These are phyloP conservation scores for Mimas tiliae DNA, from an alignment of 2,888 invertebrate species.

Conservation along the genomic window DNA sequence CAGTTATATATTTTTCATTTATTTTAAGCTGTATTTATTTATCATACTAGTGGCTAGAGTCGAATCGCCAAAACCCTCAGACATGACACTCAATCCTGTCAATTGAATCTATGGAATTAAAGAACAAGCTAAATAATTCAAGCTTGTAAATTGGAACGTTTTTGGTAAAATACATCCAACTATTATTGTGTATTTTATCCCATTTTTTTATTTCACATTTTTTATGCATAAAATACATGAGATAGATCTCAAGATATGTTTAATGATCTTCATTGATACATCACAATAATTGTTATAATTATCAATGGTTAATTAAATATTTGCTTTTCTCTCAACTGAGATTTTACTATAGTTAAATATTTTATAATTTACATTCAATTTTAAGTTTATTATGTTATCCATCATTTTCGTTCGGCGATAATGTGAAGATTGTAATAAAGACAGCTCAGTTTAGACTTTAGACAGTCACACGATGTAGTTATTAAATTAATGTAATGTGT, in stretches of 20 bases:
- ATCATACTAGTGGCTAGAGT: too few species aligned
- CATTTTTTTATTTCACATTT: background rate
- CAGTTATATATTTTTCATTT: too few species aligned
- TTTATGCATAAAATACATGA: background rate
- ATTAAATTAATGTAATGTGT: background rate
- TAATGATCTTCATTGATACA: background rate
- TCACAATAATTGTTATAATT: background rate
- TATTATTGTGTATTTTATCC: background rate
- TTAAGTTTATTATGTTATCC: slow-evolving; percentile 3
- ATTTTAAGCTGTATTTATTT: too few species aligned
- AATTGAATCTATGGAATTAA: too few species aligned
- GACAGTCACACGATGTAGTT: slow-evolving; percentile 14
- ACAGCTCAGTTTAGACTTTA: slow-evolving; percentile 3
- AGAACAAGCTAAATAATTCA: too few species aligned
- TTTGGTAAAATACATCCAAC: background rate
- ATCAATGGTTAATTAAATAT: background rate
- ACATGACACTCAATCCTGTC: too few species aligned
- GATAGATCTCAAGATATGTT: background rate
- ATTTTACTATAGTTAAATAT: slow-evolving; percentile 12
- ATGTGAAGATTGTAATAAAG: background rate
- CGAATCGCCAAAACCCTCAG: too few species aligned
- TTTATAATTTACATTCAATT: background rate
- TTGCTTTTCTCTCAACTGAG: slow-evolving; percentile 6
- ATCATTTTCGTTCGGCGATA: background rate
- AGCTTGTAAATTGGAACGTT: background rate